Base-by-base conservation (phyloP, 2,888 invertebrate species). In the Saturnia pavonia region DNA sequence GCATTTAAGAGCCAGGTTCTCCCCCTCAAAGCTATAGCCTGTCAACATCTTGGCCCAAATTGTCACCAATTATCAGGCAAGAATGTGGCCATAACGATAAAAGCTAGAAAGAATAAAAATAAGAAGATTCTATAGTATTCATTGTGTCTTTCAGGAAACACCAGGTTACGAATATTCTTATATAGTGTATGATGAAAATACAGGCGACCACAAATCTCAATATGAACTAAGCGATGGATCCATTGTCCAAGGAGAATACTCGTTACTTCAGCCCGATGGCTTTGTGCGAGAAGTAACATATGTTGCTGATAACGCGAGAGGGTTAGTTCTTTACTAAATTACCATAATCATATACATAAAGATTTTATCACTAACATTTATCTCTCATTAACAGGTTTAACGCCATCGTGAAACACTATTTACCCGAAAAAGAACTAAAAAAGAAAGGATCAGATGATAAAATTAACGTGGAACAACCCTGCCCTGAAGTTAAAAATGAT, bases 251-350 rank as follows among this genome's bases (percentile, higher is more conserved):
- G 95, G 95, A 57, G 90, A 92, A 73, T 94, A 95, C 82, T 91
- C 94, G 2, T 88, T 95, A 69, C 83, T 94, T 45, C 95, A 95
- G 82, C 94, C 95, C 9, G 94, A 95, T 77, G 95, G 95, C 72
- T 91, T 91, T 72, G 82, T 92, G 63, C 89, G 94, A 40, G 94
- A 94, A 78, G 95, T 95, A 12, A 88, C 93, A 77, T 95, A 95
- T 79, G 91, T 91, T 54, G 94, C 95, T 72, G 94, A 94, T 77
- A 93, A 95, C 72, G 80, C 91, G 71, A 88, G 85, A 80, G 95
- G 95, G 91, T 91, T 85, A 83, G 73, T 75, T 67, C 68, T 74
- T 75, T 73, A 70, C 69, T 67, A 69, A 16, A 70, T 43, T n/a
- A 57, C 70, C 74, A 69, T 69, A 68, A 42, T 40, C 12, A 48